Evolutionary conservation across 1,140 invertebrate genomes (phyloP).

Genomic region (Cotesia chilonis): DNA sequence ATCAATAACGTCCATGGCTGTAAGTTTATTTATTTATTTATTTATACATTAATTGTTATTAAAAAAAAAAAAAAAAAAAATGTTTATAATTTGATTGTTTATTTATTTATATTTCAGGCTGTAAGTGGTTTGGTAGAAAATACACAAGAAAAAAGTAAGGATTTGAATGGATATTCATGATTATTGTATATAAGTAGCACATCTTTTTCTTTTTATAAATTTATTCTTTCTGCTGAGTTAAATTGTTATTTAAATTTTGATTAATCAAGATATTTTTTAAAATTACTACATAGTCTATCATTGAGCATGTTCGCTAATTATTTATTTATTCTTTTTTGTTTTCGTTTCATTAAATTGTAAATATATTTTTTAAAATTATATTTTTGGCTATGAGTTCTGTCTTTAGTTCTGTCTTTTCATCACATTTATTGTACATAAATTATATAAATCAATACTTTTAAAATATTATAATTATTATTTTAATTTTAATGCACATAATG

Average conservation of each 20-base stretch:
- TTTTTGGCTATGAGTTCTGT: no score
- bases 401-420: no score
- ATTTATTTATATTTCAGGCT: constrained; percentile 69
- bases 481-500: no score
- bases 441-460: no score
- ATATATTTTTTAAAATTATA: no score
- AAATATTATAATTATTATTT: no score
- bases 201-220: constrained; percentile 40
- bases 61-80: neutral
- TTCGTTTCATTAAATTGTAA: constrained; percentile 6
- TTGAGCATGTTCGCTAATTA: neutral
- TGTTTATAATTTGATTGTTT: constrained; percentile 21
- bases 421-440: no score
- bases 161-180: constrained; percentile 64
- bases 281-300: no score
- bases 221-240: constrained; percentile 29
- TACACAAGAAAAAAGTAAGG: constrained; percentile 75
- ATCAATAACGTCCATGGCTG: constrained; percentile 96
- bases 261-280: neutral
- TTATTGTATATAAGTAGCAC: constrained; percentile 29
- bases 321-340: constrained; percentile 17
- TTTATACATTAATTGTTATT: constrained; percentile 6
- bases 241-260: neutral
- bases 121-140: constrained; percentile 82
- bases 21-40: constrained; percentile 65